A percentile compares a stretch with the other conserved stretches of the same genome.
Conservation (phyloP, 2,113 vertebrate species). For the Cyanoliseus patagonus region DNA sequence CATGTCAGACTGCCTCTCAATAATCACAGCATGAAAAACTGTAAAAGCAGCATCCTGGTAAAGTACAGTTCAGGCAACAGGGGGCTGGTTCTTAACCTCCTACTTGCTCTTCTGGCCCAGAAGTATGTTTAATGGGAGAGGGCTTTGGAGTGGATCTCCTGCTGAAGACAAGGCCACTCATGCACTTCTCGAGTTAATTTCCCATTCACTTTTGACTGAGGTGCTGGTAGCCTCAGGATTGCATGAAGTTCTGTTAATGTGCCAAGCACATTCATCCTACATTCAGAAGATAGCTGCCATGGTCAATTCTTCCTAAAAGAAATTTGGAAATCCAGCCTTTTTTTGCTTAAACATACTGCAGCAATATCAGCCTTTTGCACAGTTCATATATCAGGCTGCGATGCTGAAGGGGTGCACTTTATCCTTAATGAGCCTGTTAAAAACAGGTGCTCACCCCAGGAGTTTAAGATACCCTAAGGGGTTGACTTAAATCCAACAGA, state of each 20-base stretch:
- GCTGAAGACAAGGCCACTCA: neutral
- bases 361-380: neutral
- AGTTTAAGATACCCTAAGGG: neutral
- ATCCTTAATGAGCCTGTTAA: slow-evolving; percentile 1
- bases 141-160: slow-evolving; percentile 15
- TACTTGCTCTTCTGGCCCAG: neutral
- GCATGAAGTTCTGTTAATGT: neutral
- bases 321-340: neutral
- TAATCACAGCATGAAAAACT: neutral
- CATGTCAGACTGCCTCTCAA: neutral
- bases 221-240: neutral
- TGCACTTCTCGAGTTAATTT: neutral
- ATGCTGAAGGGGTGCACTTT: neutral
- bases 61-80: neutral
- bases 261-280: neutral
- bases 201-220: neutral
- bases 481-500: slow-evolving; percentile 40
- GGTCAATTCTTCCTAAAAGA: neutral
- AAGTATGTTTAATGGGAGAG: neutral
- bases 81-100: neutral
- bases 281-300: neutral
- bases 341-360: neutral
- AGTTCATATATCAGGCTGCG: neutral
- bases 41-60: neutral
- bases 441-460: slow-evolving; percentile 21